A percentile compares a stretch with the other conserved stretches of the same genome.
Conservation (phyloP, 2,888 invertebrate species). For the Drosophila formosana region DNA sequence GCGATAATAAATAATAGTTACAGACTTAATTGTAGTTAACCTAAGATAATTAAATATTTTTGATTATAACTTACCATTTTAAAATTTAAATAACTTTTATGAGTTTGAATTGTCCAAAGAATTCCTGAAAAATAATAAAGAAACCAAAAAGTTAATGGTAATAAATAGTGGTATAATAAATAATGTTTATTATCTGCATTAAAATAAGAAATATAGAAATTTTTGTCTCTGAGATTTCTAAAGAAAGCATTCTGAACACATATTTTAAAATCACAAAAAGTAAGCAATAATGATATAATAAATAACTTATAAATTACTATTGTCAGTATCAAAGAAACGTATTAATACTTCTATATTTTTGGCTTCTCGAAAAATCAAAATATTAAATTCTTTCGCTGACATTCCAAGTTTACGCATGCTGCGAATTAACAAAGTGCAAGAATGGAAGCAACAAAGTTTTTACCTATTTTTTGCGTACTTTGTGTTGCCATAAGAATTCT, state of each 20-base stretch:
- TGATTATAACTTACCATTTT: neutral
- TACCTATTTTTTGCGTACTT: constrained; percentile 3
- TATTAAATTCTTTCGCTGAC: neutral
- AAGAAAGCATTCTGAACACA: too few relatives aligned
- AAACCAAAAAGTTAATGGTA: neutral
- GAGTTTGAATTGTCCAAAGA: too few relatives aligned
- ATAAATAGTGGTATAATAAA: neutral
- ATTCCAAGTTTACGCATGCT: neutral
- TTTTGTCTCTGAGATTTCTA: too few relatives aligned
- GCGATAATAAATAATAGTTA: too few relatives aligned
- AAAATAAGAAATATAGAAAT: too few relatives aligned
- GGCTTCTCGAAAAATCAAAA: neutral
- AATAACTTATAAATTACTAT: too few relatives aligned
- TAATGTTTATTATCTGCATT: too few relatives aligned
- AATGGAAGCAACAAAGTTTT: constrained; percentile 1
- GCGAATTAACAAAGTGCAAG: neutral
- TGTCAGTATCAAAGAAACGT: too few relatives aligned
- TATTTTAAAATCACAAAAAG: too few relatives aligned
- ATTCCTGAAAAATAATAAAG: neutral
- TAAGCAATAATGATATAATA: too few relatives aligned
- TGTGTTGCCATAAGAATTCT: constrained; percentile 1
- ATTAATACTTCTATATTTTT: neutral
- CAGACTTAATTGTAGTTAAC: too few relatives aligned
- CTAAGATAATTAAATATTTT: neutral
- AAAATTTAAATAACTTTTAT: neutral